Evolutionary conservation across 64 coral and sea anemone species (phyloP), one percentile per base, ranked within the genome.

Genomic region (Orbicella faveolata): DNA sequence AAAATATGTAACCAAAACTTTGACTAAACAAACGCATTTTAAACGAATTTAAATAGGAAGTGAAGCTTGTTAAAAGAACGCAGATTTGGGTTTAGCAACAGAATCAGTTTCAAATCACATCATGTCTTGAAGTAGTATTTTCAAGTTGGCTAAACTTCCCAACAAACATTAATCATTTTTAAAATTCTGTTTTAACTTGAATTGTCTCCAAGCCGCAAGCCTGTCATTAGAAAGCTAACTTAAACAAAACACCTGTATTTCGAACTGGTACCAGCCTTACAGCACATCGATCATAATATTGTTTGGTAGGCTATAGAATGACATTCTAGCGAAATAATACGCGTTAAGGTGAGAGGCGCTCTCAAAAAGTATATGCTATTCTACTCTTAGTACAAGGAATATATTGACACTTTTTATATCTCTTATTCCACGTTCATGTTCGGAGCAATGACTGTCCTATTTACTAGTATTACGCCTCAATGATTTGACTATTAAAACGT

Each of bases 201-300:
- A 85, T 23, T 33, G 63, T 39, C 82, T 25, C 41, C n/a, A 52
- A 70, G 64, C 63, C 63, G 52, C 39, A 73, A 84, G 65, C 34
- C 21, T 26, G 14, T 83, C 35, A 83, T 68, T 21, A 66, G 23
- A 19, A 85, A 37, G 37, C 64, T 68, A 11, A 21, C 7, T 25
- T 4, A 72, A 73, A 73, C 8, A 70, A n/a, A 73, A 52, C 82
- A 85, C 82, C 82, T 85, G 82, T 15, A 11, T 33, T 70, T 85
- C 19, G 11, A 30, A 85, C 82, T n/a, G 82, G 82, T 85, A 72
- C 82, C 65, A 85, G 64, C 39, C 11, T 72, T n/a, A 52, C 30
- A 23, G n/a, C 20, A 72, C 13, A 52, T 85, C 30, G 30, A 30
- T 30, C 44, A 85, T 25, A 70, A 70, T 21, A 48, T 37, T 48